phyloP scores from a whole-genome alignment of 2,797 vertebrate species.

The Enteromius afrohamiltoni region DNA sequence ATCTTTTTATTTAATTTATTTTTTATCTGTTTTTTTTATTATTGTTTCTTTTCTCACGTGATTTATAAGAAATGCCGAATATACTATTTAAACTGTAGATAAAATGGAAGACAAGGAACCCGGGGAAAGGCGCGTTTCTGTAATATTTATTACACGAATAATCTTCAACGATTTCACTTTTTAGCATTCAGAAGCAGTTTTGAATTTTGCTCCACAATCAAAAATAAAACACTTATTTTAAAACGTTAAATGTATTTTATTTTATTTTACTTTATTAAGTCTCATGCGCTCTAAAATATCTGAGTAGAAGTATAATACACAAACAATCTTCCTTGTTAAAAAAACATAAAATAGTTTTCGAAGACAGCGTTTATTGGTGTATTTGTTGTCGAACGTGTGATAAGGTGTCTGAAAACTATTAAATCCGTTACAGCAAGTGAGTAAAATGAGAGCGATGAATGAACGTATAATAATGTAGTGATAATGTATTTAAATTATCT shows the following conservation, averaged over 20 bases:
- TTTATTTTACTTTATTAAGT: neutral
- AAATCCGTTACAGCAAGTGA: neutral
- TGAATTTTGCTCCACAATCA: neutral
- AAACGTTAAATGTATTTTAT: neutral
- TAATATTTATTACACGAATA: neutral
- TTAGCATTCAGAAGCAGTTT: neutral
- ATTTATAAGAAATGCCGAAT: neutral
- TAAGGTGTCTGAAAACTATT: neutral
- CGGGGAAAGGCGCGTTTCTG: neutral
- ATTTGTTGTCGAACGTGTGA: neutral
- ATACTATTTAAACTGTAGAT: neutral
- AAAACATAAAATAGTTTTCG: neutral
- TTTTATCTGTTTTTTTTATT: no score
- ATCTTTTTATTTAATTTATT: no score
- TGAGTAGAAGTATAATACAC: neutral
- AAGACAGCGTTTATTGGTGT: neutral
- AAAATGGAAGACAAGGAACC: neutral
- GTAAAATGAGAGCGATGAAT: neutral
- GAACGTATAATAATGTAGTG: neutral
- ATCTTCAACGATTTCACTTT: neutral
- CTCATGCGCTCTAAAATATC: neutral
- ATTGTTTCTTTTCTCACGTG: neutral
- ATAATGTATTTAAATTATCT: neutral
- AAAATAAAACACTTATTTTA: neutral
- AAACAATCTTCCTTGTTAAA: neutral